A percentile compares a stretch with the other conserved stretches of the same genome.
Evolutionary conservation across 1,140 invertebrate genomes (phyloP).

Genomic region (Drosophila ananassae): DNA sequence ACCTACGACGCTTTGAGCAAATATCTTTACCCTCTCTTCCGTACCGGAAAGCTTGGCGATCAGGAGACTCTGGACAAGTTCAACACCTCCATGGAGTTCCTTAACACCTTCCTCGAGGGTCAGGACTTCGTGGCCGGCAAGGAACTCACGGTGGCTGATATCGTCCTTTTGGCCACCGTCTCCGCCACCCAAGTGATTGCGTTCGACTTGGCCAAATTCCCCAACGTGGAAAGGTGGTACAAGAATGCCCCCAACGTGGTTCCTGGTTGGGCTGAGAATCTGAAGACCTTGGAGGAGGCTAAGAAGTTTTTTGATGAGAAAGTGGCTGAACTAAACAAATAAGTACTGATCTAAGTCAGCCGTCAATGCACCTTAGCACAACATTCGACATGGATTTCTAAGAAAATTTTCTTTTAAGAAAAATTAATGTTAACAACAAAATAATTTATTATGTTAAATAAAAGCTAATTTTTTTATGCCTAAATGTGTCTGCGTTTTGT

Average conservation of each 20-base stretch:
- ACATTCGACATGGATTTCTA: too few relatives aligned
- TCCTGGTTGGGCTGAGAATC: slow-evolving; percentile 85
- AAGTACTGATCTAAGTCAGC: too few relatives aligned
- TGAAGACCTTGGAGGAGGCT: slow-evolving; percentile 16
- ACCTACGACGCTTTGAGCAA: slow-evolving; percentile 86
- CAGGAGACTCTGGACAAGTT: slow-evolving; percentile 87
- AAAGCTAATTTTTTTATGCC: too few relatives aligned
- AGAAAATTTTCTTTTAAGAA: too few relatives aligned
- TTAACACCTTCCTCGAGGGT: slow-evolving; percentile 88
- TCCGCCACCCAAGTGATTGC: slow-evolving; percentile 86
- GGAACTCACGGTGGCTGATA: slow-evolving; percentile 90
- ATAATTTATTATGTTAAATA: too few relatives aligned
- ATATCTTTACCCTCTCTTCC: slow-evolving; percentile 88
- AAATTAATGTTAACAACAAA: too few relatives aligned
- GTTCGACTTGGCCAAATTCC: slow-evolving; percentile 88
- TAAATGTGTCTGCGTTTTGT: too few relatives aligned
- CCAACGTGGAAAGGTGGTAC: slow-evolving; percentile 89
- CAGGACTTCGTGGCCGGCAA: slow-evolving; percentile 88
- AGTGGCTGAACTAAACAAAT: not conserved
- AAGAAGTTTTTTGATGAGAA: slow-evolving; percentile 7
- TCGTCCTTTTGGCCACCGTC: slow-evolving; percentile 86
- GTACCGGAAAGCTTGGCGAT: slow-evolving; percentile 86
- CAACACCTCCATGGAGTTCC: slow-evolving; percentile 86
- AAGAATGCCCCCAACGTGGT: slow-evolving; percentile 87
- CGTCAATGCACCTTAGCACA: too few relatives aligned